These are phyloP conservation scores for Apus apus DNA, from an alignment of 2,113 vertebrate genomes.

Conservation along the genomic window DNA sequence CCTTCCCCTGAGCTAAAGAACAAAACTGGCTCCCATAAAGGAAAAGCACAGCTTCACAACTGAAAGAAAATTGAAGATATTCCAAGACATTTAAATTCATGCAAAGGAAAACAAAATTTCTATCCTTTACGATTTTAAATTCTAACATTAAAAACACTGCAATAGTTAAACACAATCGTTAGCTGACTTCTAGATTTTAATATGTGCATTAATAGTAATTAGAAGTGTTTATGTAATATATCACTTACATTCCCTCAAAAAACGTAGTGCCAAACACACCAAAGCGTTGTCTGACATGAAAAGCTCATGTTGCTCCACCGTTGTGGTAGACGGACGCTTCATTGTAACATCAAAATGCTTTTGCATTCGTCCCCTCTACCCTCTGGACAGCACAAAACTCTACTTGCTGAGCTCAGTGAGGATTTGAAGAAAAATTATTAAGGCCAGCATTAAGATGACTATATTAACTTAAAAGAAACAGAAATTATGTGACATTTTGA, in stretches of 20 bases:
- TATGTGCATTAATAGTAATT: background rate
- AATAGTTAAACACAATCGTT: background rate
- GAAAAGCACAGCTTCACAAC: background rate
- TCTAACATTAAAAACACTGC: background rate
- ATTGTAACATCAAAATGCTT: background rate
- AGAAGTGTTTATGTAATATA: background rate
- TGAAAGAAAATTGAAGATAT: background rate
- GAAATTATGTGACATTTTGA: background rate
- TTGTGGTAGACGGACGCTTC: background rate
- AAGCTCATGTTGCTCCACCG: background rate
- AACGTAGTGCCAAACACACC: background rate
- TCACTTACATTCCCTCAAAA: accelerated
- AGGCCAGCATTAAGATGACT: background rate
- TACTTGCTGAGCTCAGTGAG: background rate
- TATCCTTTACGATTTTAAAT: background rate
- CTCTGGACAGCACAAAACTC: background rate
- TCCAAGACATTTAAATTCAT: background rate
- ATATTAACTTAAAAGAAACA: background rate
- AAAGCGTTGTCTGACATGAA: background rate
- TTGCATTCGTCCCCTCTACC: background rate
- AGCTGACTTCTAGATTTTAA: background rate
- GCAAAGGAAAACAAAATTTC: background rate
- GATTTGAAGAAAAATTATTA: background rate
- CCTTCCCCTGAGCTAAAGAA: background rate
- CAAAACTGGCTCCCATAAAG: background rate